A percentile compares a stretch with the other conserved stretches of the same genome.
Evolutionary conservation across 2,888 invertebrate genomes (phyloP).

Genomic region (Synanthedon vespiformis): DNA sequence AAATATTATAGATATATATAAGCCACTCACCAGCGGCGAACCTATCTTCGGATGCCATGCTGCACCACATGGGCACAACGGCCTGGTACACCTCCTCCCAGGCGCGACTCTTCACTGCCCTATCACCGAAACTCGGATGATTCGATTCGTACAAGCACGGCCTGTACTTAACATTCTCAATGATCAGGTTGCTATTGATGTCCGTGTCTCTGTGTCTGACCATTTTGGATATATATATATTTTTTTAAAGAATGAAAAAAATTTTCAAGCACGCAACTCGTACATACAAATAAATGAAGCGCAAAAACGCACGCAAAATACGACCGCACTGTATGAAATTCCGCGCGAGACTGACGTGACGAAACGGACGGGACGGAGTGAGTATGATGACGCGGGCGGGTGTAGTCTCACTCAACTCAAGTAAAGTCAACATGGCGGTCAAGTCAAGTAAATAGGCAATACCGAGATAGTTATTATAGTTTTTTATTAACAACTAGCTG

Average conservation of each 20-base stretch:
- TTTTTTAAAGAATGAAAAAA: slow-evolving; percentile 5
- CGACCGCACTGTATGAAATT: slow-evolving; percentile 33
- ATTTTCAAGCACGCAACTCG: neutral
- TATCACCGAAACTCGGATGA: slow-evolving; percentile 51
- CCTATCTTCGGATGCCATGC: slow-evolving; percentile 48
- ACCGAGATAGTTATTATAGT: too few species aligned
- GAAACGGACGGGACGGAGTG: too few species aligned
- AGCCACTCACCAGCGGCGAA: slow-evolving; percentile 52
- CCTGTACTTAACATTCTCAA: slow-evolving; percentile 52
- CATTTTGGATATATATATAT: slow-evolving; percentile 28
- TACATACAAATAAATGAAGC: neutral
- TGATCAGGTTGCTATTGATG: slow-evolving; percentile 51
- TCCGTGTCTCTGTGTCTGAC: slow-evolving; percentile 52
- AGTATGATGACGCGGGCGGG: too few species aligned
- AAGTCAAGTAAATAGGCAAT: too few species aligned
- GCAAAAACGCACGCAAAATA: slow-evolving; percentile 4
- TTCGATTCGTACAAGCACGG: slow-evolving; percentile 57
- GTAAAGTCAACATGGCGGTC: too few species aligned
- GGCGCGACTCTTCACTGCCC: slow-evolving; percentile 53
- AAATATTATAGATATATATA: too few species aligned
- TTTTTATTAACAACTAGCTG: too few species aligned
- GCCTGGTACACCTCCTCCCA: slow-evolving; percentile 62
- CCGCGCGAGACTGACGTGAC: slow-evolving; percentile 66
- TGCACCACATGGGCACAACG: slow-evolving; percentile 55
- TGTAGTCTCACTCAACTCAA: too few species aligned